Evolutionary conservation across 1,140 invertebrate genomes (phyloP).

Genomic region (Oreohelix idahoensis): DNA sequence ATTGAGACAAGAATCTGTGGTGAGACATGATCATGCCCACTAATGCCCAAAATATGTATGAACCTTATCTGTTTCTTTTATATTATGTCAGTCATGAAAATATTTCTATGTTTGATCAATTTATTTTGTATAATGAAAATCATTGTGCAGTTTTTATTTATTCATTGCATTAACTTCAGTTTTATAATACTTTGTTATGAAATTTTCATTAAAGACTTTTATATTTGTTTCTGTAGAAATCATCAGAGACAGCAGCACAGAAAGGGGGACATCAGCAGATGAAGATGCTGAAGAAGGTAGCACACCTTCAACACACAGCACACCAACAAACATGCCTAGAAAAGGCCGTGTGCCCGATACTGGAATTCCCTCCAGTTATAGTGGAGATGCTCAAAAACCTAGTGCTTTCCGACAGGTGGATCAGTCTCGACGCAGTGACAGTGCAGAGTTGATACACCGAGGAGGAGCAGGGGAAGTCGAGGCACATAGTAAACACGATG

Average conservation of each 20-base stretch:
- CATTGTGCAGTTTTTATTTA: too few species aligned
- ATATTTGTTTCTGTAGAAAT: constrained; percentile 79
- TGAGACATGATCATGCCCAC: too few species aligned
- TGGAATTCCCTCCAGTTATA: not conserved
- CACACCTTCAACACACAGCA: constrained; percentile 21
- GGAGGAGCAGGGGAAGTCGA: not conserved
- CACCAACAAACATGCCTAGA: not conserved
- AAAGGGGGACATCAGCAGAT: constrained; percentile 54
- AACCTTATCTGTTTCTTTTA: too few species aligned
- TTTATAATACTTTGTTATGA: too few species aligned
- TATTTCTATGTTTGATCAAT: too few species aligned
- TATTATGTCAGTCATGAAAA: too few species aligned
- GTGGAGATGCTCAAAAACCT: constrained; percentile 12
- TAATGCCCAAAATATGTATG: too few species aligned
- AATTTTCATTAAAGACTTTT: not conserved
- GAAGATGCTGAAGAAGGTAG: constrained; percentile 46
- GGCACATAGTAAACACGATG: not conserved
- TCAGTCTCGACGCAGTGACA: not conserved
- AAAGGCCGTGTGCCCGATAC: constrained; percentile 32
- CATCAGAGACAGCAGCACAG: constrained; percentile 78
- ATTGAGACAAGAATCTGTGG: too few species aligned
- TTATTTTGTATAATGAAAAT: too few species aligned
- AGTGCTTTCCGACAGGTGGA: constrained; percentile 40
- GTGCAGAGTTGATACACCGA: not conserved
- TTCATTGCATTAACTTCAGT: too few species aligned